Evolutionary conservation across 2,113 vertebrate species (phyloP).

Genomic region (Octodon degus): DNA sequence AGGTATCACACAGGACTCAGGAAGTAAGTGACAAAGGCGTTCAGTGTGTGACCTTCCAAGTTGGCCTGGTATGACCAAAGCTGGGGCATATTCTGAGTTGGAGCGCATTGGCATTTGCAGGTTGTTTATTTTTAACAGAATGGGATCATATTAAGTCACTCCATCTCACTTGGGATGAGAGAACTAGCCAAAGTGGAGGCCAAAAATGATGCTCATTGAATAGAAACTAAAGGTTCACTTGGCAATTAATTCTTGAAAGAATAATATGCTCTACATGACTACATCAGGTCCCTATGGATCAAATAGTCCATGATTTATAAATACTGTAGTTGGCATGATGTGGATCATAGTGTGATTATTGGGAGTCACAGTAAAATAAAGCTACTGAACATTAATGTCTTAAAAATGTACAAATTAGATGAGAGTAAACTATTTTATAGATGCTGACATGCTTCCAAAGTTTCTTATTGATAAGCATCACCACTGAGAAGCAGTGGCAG

Average conservation of each 20-base stretch:
- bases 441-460: background rate
- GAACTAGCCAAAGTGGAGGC: background rate
- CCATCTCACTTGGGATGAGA: background rate
- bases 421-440: background rate
- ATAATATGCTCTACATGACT: background rate
- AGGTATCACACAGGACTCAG: background rate
- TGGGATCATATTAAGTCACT: background rate
- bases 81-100: background rate
- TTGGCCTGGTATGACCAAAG: background rate
- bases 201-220: background rate
- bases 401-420: background rate
- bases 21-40: background rate
- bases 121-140: background rate
- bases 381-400: background rate
- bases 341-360: background rate
- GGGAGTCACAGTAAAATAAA: background rate
- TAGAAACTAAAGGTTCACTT: conserved; percentile 40
- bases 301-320: conserved; percentile 3
- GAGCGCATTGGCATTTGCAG: background rate
- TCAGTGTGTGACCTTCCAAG: background rate
- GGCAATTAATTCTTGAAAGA: background rate
- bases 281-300: background rate
- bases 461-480: conserved; percentile 23
- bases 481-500: background rate
- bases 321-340: background rate